These are phyloP conservation scores for Echeneis naucrates DNA, from an alignment of 2,797 vertebrate species.

Conservation along the genomic window DNA sequence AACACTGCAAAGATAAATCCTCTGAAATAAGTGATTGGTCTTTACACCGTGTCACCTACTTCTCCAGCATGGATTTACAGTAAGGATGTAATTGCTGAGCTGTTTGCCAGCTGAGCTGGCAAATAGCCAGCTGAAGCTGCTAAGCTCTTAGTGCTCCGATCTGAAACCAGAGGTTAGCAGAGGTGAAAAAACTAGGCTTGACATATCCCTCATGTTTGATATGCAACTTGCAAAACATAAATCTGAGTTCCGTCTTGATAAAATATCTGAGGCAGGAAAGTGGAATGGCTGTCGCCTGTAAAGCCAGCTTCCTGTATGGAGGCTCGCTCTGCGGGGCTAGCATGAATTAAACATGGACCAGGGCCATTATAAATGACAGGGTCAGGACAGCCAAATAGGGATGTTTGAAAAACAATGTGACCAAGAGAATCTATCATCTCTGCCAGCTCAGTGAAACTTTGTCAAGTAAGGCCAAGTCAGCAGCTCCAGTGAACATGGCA, in stretches of 20 bases:
- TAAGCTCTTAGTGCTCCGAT: slow-evolving; percentile 39
- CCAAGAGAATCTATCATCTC: slow-evolving; percentile 70
- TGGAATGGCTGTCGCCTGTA: slow-evolving; percentile 55
- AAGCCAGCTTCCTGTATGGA: slow-evolving; percentile 67
- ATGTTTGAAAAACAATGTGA: slow-evolving; percentile 75
- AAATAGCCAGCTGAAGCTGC: slow-evolving; percentile 26
- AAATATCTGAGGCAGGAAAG: slow-evolving; percentile 70
- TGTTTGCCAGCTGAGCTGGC: no score
- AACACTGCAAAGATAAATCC: slow-evolving; percentile 36
- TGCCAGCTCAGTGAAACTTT: slow-evolving; percentile 68
- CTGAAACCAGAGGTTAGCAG: slow-evolving; percentile 41
- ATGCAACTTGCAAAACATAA: slow-evolving; percentile 56
- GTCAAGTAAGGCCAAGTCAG: slow-evolving; percentile 65
- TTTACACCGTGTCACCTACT: slow-evolving; percentile 42
- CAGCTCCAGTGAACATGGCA: slow-evolving; percentile 31
- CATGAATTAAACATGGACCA: slow-evolving; percentile 74
- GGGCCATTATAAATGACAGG: slow-evolving; percentile 74
- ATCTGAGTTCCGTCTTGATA: slow-evolving; percentile 59
- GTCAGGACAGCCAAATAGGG: slow-evolving; percentile 68
- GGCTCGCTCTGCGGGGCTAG: slow-evolving; percentile 47
- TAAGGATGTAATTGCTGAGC: slow-evolving; percentile 20
- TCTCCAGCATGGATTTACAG: slow-evolving; percentile 28
- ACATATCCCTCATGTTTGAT: slow-evolving; percentile 47
- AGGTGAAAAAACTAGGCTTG: slow-evolving; percentile 28
- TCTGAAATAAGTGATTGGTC: slow-evolving; percentile 38